phyloP scores from a whole-genome alignment of 2,888 invertebrate species.

The Axea sp. region DNA sequence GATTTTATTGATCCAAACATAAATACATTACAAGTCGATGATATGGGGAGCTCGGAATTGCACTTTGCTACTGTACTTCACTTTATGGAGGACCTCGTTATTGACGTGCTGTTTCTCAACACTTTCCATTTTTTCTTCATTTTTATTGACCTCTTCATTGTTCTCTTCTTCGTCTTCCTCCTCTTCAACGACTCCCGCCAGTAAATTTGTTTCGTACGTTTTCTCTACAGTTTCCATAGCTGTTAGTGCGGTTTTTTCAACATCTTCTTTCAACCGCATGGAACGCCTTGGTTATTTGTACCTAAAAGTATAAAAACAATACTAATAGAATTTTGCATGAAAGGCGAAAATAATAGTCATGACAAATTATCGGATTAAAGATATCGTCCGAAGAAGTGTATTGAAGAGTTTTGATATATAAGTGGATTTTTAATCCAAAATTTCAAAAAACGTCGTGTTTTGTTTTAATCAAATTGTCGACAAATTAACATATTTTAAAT shows the following conservation, averaged over 20 bases:
- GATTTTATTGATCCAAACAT: slow-evolving; percentile 50
- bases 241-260: slow-evolving; percentile 58
- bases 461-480: too few species aligned
- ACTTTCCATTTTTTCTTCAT: slow-evolving; percentile 65
- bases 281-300: slow-evolving; percentile 77
- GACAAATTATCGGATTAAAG: too few species aligned
- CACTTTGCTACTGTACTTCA: slow-evolving; percentile 71
- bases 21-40: slow-evolving; percentile 70
- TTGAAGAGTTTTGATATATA: too few species aligned
- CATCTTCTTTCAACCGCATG: slow-evolving; percentile 70
- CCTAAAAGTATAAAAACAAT: slow-evolving; percentile 61
- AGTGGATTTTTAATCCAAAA: too few species aligned
- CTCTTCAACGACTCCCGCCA: slow-evolving; percentile 71
- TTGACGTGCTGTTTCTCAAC: slow-evolving; percentile 48
- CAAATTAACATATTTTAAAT: too few species aligned
- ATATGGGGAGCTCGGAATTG: slow-evolving; percentile 73
- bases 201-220: slow-evolving; percentile 66
- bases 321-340: too few species aligned
- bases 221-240: slow-evolving; percentile 61
- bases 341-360: too few species aligned
- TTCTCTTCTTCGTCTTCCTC: slow-evolving; percentile 66
- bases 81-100: slow-evolving; percentile 68
- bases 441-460: too few species aligned
- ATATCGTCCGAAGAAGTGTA: too few species aligned
- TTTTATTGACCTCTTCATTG: too few species aligned